These are phyloP conservation scores for Macrosteles quadrilineatus DNA, from an alignment of 1,140 invertebrate genomes.

Conservation along the genomic window DNA sequence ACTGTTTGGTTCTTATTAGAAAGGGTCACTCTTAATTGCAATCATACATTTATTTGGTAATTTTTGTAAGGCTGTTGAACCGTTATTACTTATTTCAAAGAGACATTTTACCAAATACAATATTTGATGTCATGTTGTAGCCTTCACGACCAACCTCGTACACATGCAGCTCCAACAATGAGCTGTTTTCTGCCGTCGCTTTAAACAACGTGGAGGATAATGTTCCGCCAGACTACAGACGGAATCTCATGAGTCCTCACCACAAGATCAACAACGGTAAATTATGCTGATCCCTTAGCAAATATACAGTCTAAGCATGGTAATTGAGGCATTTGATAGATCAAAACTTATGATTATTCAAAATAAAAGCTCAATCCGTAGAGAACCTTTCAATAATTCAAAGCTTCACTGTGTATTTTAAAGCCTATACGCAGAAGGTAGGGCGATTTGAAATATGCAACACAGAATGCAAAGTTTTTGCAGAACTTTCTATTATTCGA, in stretches of 20 bases:
- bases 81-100: too few species aligned
- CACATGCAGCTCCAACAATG: constrained; percentile 73
- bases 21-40: too few species aligned
- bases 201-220: constrained; percentile 92
- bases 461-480: neutral
- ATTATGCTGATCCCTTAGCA: constrained; percentile 36
- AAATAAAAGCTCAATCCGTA: too few species aligned
- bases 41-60: too few species aligned
- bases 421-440: neutral
- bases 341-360: neutral
- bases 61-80: too few species aligned
- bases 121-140: too few species aligned
- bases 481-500: neutral
- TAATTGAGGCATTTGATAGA: neutral
- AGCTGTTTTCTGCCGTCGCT: constrained; percentile 60
- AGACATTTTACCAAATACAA: too few species aligned
- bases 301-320: neutral
- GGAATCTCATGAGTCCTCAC: constrained; percentile 65
- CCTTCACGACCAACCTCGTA: constrained; percentile 78
- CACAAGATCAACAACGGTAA: constrained; percentile 83
- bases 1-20: too few species aligned
- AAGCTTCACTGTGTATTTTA: neutral
- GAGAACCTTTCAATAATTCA: neutral
- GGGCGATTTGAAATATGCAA: neutral
- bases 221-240: constrained; percentile 81